phyloP scores from a whole-genome alignment of 2,113 vertebrate species.

The Austrofundulus limnaeus region DNA sequence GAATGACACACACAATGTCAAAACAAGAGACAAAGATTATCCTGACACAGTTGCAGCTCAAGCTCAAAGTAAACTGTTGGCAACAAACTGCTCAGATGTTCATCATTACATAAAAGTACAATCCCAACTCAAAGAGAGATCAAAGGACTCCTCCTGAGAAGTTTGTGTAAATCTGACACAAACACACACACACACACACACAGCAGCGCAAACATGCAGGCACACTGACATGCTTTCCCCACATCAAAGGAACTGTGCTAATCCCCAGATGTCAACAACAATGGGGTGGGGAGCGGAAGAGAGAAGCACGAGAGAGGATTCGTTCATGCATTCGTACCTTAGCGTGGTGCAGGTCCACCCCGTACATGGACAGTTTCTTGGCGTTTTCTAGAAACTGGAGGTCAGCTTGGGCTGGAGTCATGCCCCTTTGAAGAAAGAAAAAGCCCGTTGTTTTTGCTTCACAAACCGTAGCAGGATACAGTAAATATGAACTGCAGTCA shows the following conservation, averaged over 20 bases:
- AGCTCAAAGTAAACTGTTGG: background rate
- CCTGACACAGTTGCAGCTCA: background rate
- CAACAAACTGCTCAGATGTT: background rate
- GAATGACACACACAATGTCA: too few species aligned
- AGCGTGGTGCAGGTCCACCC: conserved; percentile 95
- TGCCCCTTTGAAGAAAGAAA: conserved; percentile 79
- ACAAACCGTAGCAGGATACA: too few species aligned
- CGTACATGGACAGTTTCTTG: conserved; percentile 98
- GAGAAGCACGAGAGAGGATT: background rate
- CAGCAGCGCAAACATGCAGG: conserved; percentile 1
- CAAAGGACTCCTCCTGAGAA: background rate
- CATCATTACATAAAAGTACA: background rate
- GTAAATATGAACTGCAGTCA: too few species aligned
- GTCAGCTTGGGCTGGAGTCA: conserved; percentile 95
- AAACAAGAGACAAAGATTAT: background rate
- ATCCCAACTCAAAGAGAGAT: background rate
- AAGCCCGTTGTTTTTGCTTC: too few species aligned
- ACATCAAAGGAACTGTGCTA: conserved; percentile 58
- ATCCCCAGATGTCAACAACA: conserved; percentile 43
- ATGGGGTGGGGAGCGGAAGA: background rate
- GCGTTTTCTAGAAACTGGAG: conserved; percentile 96
- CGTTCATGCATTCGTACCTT: conserved; percentile 84
- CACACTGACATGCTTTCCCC: conserved; percentile 18
- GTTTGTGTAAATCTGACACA: background rate
- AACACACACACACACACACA: conserved; percentile 1